A percentile compares a stretch with the other conserved stretches of the same genome.
These are phyloP conservation scores for Chromis chromis DNA, from an alignment of 2,797 vertebrate genomes.

Conservation along the genomic window DNA sequence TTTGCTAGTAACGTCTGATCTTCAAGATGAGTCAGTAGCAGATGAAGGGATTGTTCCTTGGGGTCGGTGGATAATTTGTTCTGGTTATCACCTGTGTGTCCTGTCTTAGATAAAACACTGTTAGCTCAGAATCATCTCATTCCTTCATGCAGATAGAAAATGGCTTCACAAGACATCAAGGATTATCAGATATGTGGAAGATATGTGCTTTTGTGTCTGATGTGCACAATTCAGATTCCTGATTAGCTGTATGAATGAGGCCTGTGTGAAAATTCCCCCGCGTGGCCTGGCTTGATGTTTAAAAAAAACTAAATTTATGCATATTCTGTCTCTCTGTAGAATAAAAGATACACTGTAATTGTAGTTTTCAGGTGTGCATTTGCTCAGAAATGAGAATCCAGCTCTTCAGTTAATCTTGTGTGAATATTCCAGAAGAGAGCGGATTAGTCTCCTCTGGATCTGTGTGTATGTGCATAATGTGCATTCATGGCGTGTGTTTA, in stretches of 20 bases:
- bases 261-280: too few species aligned
- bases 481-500: background rate
- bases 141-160: background rate
- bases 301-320: background rate
- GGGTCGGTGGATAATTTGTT: slow-evolving; percentile 19
- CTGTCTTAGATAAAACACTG: slow-evolving; percentile 6
- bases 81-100: background rate
- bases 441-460: slow-evolving; percentile 33
- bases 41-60: background rate
- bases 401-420: slow-evolving; percentile 34
- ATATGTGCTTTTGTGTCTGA: background rate
- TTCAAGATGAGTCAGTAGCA: background rate
- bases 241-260: background rate
- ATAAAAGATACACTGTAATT: background rate
- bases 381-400: slow-evolving; percentile 26
- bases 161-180: background rate
- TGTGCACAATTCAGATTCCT: background rate
- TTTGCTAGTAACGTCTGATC: background rate
- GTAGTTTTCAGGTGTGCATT: slow-evolving; percentile 28
- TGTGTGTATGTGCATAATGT: slow-evolving; percentile 8
- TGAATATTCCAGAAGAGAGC: slow-evolving; percentile 31
- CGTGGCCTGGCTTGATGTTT: too few species aligned
- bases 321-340: background rate
- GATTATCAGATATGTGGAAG: background rate
- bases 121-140: background rate